phyloP scores from a whole-genome alignment of 2,797 vertebrate genomes.

The Coranthus polyacanthus region DNA sequence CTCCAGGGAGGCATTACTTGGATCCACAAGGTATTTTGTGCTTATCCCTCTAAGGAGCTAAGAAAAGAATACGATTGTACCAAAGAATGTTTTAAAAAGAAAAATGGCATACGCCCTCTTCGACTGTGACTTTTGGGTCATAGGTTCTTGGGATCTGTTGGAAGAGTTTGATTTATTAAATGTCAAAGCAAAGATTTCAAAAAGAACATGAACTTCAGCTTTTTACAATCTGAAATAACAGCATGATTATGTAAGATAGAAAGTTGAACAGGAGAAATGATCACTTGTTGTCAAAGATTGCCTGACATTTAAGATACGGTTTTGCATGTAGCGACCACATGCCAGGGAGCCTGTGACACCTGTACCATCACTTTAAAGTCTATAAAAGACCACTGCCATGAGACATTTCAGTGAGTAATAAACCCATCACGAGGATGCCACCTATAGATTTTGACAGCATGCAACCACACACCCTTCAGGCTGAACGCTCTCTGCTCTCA shows the following conservation, averaged over 20 bases:
- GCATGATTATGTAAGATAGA: background rate
- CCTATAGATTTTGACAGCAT: conserved; percentile 45
- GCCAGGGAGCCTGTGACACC: background rate
- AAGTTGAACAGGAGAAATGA: background rate
- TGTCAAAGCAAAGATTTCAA: conserved; percentile 5
- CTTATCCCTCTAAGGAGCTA: background rate
- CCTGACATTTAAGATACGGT: conserved; percentile 4
- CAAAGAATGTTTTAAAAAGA: background rate
- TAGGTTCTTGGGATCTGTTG: background rate
- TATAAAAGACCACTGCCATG: conserved; percentile 20
- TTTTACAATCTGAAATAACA: conserved; percentile 3
- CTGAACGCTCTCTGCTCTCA: background rate
- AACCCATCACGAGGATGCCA: background rate
- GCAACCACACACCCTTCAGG: conserved; percentile 15
- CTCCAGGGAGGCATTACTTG: conserved; percentile 2
- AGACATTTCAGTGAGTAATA: conserved; percentile 25
- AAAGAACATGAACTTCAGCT: background rate
- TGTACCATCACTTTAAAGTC: background rate
- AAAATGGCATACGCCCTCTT: background rate
- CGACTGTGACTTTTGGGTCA: background rate
- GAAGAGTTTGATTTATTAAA: background rate
- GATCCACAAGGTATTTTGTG: background rate
- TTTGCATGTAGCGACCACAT: background rate
- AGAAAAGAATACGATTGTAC: conserved; percentile 12
- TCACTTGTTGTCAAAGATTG: background rate